Conservation (phyloP, 2,888 invertebrate species). For the Tenodera sinensis region DNA sequence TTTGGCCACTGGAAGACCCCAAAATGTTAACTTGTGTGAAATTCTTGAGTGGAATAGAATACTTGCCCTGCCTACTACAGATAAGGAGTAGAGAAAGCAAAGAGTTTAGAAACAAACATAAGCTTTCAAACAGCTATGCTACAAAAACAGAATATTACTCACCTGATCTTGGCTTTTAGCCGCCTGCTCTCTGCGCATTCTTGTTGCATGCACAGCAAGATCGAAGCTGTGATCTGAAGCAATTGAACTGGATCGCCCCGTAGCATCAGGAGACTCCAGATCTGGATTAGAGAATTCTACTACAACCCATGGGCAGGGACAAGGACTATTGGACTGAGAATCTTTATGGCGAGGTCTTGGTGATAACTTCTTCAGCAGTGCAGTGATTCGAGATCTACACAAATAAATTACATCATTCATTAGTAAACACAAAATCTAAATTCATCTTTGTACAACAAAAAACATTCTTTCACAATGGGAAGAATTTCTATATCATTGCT, state of each 20-base stretch:
- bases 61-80: no score
- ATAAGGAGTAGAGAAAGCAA: no score
- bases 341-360: conserved; percentile 25
- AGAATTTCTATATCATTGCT: no score
- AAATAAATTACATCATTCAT: not conserved
- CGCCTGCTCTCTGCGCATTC: conserved; percentile 3
- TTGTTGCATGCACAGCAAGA: conserved; percentile 13
- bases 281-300: conserved; percentile 22
- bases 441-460: no score
- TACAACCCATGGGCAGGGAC: conserved; percentile 24
- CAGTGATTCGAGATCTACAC: conserved; percentile 23
- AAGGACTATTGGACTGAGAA: not conserved
- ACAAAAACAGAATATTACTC: not conserved
- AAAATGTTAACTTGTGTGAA: no score
- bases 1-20: no score
- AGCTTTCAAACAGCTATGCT: no score
- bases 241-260: not conserved
- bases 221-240: conserved; percentile 19
- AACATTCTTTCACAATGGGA: no score
- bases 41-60: no score
- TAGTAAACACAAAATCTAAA: no score
- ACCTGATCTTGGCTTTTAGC: not conserved
- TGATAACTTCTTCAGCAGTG: conserved; percentile 30
- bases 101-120: no score
- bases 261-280: not conserved